phyloP scores from a whole-genome alignment of 2,113 vertebrate genomes.

The Perccottus glenii region DNA sequence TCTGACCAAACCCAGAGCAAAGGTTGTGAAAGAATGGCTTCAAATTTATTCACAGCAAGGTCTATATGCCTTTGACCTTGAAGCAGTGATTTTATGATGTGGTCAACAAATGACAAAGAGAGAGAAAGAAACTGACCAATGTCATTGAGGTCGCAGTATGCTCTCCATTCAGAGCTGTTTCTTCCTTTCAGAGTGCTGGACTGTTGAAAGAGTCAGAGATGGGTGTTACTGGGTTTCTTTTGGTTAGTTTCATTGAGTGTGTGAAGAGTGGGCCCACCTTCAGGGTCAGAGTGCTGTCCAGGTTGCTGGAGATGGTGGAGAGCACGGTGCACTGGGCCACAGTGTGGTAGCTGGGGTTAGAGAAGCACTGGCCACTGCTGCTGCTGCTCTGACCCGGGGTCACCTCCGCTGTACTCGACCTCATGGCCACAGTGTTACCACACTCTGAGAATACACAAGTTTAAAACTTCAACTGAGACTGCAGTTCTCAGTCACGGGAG shows the following conservation, averaged over 20 bases:
- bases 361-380: conserved; percentile 86
- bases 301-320: conserved; percentile 87
- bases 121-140: conserved; percentile 84
- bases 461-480: too few species aligned
- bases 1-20: conserved; percentile 74
- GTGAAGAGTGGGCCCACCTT: conserved; percentile 79
- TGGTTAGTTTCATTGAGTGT: not conserved
- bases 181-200: conserved; percentile 88
- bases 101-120: conserved; percentile 3
- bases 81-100: conserved; percentile 20
- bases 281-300: conserved; percentile 89
- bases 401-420: conserved; percentile 64
- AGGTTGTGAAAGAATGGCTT: conserved; percentile 60
- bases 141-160: conserved; percentile 93
- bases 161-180: conserved; percentile 89
- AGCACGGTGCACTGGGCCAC: conserved; percentile 88
- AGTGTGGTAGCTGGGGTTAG: conserved; percentile 94
- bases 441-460: conserved; percentile 63
- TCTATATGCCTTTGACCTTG: conserved; percentile 41
- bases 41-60: conserved; percentile 68
- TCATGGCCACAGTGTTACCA: conserved; percentile 72
- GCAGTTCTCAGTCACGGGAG: too few species aligned
- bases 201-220: conserved; percentile 74
- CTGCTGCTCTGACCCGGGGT: conserved; percentile 72
- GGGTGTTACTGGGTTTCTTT: not conserved